Percentiles rank a stretch among this genome's conserved stretches.
Conservation (phyloP, 92 coral and sea anemone species). For the Siderastrea radians region DNA sequence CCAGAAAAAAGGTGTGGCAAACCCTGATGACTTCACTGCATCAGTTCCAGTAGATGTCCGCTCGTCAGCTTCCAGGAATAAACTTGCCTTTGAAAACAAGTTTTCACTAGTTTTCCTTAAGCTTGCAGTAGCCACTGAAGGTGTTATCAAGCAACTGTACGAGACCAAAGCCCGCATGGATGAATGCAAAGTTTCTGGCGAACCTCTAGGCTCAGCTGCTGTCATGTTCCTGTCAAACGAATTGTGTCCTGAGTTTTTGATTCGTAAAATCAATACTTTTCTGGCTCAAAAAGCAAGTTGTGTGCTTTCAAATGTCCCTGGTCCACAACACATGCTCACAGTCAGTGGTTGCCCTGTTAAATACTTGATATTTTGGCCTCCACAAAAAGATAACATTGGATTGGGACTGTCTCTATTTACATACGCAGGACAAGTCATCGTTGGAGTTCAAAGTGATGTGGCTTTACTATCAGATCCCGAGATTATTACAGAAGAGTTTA, state of each 20-base stretch:
- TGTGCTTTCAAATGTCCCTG: slow-evolving; percentile 96
- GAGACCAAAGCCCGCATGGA: slow-evolving; percentile 91
- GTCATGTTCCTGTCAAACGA: slow-evolving; percentile 64
- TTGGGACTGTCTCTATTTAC: slow-evolving; percentile 87
- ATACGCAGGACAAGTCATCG: slow-evolving; percentile 82
- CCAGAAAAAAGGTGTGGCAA: slow-evolving; percentile 75
- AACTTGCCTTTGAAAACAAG: slow-evolving; percentile 73
- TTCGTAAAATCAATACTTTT: slow-evolving; percentile 56
- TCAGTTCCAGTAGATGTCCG: slow-evolving; percentile 92
- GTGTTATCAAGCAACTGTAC: slow-evolving; percentile 61
- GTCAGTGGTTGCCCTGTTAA: slow-evolving; percentile 68
- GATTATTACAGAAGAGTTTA: slow-evolving; percentile 76
- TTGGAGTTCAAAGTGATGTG: slow-evolving; percentile 86
- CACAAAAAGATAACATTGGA: slow-evolving; percentile 86
- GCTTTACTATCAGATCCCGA: slow-evolving; percentile 82
- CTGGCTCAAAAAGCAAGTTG: slow-evolving; percentile 74
- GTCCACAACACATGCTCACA: slow-evolving; percentile 74
- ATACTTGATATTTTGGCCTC: slow-evolving; percentile 86
- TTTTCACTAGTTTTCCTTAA: slow-evolving; percentile 79
- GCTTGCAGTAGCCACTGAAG: slow-evolving; percentile 77
- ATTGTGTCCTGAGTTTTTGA: slow-evolving; percentile 70
- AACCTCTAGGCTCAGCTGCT: slow-evolving; percentile 79
- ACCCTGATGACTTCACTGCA: slow-evolving; percentile 82
- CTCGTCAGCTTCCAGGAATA: slow-evolving; percentile 37
- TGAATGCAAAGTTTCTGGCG: slow-evolving; percentile 81